These are phyloP conservation scores for Ceratoteleas bidentatus DNA, from an alignment of 1,140 invertebrate genomes.

Conservation along the genomic window DNA sequence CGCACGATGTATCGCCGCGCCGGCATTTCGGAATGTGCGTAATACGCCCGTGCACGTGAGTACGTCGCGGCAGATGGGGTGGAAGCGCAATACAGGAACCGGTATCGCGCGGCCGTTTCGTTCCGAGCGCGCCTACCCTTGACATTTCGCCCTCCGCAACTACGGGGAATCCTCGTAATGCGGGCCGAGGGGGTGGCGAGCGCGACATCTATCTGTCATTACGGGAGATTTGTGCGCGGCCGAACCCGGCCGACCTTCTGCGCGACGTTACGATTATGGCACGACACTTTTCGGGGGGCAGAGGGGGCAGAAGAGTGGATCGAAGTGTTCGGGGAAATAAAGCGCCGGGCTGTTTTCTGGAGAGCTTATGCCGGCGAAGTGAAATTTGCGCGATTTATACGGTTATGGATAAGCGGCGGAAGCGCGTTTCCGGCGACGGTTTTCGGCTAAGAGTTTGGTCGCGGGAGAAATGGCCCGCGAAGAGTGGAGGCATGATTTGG, in stretches of 20 bases:
- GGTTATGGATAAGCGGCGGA: constrained; percentile 47
- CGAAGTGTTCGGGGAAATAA: constrained; percentile 46
- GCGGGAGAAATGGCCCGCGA: constrained; percentile 5
- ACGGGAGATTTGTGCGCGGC: constrained; percentile 71
- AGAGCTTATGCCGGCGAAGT: constrained; percentile 54
- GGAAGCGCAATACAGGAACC: constrained; percentile 55
- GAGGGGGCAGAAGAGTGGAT: constrained; percentile 38
- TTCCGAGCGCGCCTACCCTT: constrained; percentile 47
- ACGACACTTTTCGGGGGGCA: constrained; percentile 16
- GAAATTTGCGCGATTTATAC: constrained; percentile 55
- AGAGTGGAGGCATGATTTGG: neutral
- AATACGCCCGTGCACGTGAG: constrained; percentile 38
- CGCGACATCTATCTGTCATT: constrained; percentile 73
- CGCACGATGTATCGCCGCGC: constrained; percentile 42
- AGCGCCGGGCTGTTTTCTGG: constrained; percentile 22
- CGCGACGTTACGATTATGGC: constrained; percentile 72
- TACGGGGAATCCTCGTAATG: constrained; percentile 47
- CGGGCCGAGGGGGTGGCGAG: constrained; percentile 55
- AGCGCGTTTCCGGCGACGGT: constrained; percentile 23
- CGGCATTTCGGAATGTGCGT: constrained; percentile 52
- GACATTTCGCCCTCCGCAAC: constrained; percentile 56
- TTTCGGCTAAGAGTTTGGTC: constrained; percentile 38
- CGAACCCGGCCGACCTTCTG: constrained; percentile 69
- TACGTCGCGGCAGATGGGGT: constrained; percentile 42
- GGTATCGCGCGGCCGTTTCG: constrained; percentile 55